Evolutionary conservation across 2,113 vertebrate species (phyloP), one percentile per base, ranked within the genome.

Genomic region (Perccottus glenii): DNA sequence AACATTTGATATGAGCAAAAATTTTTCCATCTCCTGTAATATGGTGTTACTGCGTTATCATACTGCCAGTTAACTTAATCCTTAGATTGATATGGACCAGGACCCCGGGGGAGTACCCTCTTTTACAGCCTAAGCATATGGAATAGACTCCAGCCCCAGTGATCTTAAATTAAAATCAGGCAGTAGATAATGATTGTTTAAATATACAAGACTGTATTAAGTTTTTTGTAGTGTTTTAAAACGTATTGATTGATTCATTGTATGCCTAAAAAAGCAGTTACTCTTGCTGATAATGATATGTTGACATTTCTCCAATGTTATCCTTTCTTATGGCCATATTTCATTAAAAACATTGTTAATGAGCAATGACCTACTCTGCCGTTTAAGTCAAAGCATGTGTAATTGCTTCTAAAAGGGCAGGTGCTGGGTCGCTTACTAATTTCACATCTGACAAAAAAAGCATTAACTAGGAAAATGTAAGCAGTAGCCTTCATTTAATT

Each of bases 321-420:
- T 11, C 2, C 35, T 53, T 53, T 35, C 33, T 53, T 9, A 36
- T n/a, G 52, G 33, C 6, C 32, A 38, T 55, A 55, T 55, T 32
- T 55, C 36, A 55, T 36, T 55, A 33, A 4, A n/a, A 7, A 6
- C 14, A 38, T 55, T 55, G 52, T 55, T 55, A 55, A 55, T 55
- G 52, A 55, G 52, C 52, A 55, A 15, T 38, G 52, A 55, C 52
- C 52, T 55, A 55, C 36, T 33, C 52, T n/a, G 32, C 33, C 52
- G 32, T 55, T 55, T 55, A 55, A 38, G 52, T 55, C 52, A 55
- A 55, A 55, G 52, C 52, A 38, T 55, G 33, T 55, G 52, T 55
- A 55, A 55, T 55, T 55, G 52, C 52, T 55, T 33, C 52, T 36
- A 32, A 55, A 55, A 55, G 52, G 52, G 6, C 52, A 36, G 12